Percentiles rank a stretch among this genome's conserved stretches.
Conservation (phyloP, 1,140 invertebrate genomes). For the Listronotus oregonensis region DNA sequence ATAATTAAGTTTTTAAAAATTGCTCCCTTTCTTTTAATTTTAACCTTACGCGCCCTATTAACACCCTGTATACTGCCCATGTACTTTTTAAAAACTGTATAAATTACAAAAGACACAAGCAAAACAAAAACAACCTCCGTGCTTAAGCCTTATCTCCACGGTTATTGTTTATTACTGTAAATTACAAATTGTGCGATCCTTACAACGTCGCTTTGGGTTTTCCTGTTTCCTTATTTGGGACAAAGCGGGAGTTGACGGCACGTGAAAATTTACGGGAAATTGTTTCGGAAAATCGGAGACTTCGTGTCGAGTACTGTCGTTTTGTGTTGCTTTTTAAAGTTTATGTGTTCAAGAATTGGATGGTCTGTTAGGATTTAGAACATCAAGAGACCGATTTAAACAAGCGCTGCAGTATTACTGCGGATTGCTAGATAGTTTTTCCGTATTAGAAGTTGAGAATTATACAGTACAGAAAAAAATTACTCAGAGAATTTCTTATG, state of each 20-base stretch:
- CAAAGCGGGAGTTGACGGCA: constrained; percentile 20
- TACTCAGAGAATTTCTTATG: too few relatives aligned
- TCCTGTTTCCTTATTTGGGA: constrained; percentile 17
- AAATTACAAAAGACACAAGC: too few relatives aligned
- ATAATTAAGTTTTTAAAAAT: too few relatives aligned
- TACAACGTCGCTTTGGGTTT: background rate
- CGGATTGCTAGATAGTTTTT: background rate
- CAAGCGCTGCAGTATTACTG: background rate
- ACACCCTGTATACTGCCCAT: too few relatives aligned
- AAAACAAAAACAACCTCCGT: constrained; percentile 19
- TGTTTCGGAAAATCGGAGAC: constrained; percentile 23
- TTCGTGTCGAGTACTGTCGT: constrained; percentile 15
- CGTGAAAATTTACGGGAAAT: constrained; percentile 31
- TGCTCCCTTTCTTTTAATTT: too few relatives aligned
- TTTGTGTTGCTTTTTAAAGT: constrained; percentile 24
- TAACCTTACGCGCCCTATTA: too few relatives aligned
- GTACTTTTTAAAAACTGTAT: too few relatives aligned
- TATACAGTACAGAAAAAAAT: too few relatives aligned
- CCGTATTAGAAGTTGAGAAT: too few relatives aligned
- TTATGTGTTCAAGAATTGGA: constrained; percentile 10
- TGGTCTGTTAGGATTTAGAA: background rate
- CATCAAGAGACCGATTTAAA: background rate
- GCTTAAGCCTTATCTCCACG: constrained; percentile 23
- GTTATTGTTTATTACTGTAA: constrained; percentile 31
- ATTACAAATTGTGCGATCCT: constrained; percentile 1